phyloP scores from a whole-genome alignment of 2,888 invertebrate species.

The Dasypolia templi region DNA sequence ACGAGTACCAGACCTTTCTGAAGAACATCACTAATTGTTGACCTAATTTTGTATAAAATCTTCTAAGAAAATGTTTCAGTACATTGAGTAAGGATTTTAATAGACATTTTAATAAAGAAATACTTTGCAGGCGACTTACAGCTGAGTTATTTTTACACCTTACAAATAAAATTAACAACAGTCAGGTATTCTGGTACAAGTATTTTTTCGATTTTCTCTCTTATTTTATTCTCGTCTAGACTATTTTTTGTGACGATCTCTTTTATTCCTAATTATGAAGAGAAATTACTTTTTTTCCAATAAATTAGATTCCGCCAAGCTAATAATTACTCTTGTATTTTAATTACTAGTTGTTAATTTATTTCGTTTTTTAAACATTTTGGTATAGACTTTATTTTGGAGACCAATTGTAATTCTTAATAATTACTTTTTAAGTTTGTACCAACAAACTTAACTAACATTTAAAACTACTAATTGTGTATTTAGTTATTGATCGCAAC shows the following conservation, averaged over 20 bases:
- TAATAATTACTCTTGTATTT: conserved; percentile 11
- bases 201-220: not conserved
- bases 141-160: not conserved
- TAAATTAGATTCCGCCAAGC: not conserved
- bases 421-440: conserved; percentile 32
- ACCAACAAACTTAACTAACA: conserved; percentile 9
- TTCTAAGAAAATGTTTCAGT: not conserved
- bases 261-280: not conserved
- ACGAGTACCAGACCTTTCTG: too few relatives aligned
- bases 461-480: conserved; percentile 23
- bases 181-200: not conserved
- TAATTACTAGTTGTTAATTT: conserved; percentile 22
- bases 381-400: conserved; percentile 10
- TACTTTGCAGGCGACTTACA: too few relatives aligned
- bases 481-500: conserved; percentile 4
- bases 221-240: not conserved
- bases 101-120: not conserved
- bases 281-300: not conserved
- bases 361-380: conserved; percentile 26
- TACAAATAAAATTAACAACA: not conserved
- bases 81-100: not conserved
- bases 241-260: not conserved
- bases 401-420: conserved; percentile 10
- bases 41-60: conserved; percentile 5
- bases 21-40: too few relatives aligned